Percentiles rank a stretch among this genome's conserved stretches.
Conservation (phyloP, 2,797 vertebrate genomes). For the Epinephelus malabaricus region DNA sequence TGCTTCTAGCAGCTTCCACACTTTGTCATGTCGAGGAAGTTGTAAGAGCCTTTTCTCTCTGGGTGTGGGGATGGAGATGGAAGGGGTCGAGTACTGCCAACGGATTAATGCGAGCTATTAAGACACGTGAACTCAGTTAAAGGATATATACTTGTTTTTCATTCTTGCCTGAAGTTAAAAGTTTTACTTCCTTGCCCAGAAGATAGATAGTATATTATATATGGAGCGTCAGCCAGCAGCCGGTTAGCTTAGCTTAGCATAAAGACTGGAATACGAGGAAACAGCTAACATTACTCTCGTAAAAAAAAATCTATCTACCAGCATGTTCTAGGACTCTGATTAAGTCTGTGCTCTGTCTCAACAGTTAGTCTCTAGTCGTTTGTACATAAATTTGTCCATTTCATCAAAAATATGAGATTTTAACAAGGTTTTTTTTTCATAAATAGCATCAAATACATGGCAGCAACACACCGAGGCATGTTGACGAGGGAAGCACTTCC, state of each 20-base stretch:
- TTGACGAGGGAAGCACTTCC: too few relatives aligned
- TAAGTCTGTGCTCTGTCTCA: neutral
- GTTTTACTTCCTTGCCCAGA: neutral
- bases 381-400: neutral
- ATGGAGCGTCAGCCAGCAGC: neutral
- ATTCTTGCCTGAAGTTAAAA: neutral
- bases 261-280: neutral
- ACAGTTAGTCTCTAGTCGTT: too few relatives aligned
- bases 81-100: neutral
- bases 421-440: too few relatives aligned
- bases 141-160: neutral
- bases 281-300: neutral
- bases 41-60: neutral
- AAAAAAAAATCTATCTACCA: neutral
- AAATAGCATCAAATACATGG: too few relatives aligned
- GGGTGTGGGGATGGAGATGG: neutral
- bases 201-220: neutral
- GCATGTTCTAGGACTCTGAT: neutral
- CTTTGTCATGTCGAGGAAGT: neutral
- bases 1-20: conserved; percentile 17
- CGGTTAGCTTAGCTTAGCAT: neutral
- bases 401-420: neutral
- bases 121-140: neutral
- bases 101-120: neutral
- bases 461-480: too few relatives aligned